Conservation (phyloP, 2,888 invertebrate genomes). For the Aromia moschata region DNA sequence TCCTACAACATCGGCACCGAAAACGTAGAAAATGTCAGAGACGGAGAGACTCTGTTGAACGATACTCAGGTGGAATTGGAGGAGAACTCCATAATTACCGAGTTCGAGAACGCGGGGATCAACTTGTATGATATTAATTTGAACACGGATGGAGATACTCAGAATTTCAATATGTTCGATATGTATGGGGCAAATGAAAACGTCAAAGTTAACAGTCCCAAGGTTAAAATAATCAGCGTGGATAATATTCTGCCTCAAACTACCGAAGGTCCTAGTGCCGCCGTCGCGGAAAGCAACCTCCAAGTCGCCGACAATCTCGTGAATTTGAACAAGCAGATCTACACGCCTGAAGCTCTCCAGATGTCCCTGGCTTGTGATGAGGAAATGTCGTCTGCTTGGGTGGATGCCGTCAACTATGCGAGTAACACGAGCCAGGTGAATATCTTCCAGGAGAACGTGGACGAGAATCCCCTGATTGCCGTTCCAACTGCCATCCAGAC, state of each 20-base stretch:
- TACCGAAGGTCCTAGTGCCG: background rate
- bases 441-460: constrained; percentile 67
- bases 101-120: constrained; percentile 60
- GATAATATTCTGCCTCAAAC: constrained; percentile 40
- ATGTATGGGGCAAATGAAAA: constrained; percentile 27
- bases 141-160: constrained; percentile 23
- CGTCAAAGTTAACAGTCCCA: constrained; percentile 44
- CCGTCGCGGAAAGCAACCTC: background rate
- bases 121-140: constrained; percentile 55
- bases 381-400: constrained; percentile 79
- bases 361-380: constrained; percentile 79
- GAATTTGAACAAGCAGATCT: constrained; percentile 53
- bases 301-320: constrained; percentile 31
- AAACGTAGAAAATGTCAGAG: constrained; percentile 59
- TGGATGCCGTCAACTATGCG: constrained; percentile 76
- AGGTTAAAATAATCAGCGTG: constrained; percentile 51
- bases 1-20: constrained; percentile 61
- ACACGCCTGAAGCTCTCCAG: constrained; percentile 72
- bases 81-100: constrained; percentile 60
- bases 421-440: constrained; percentile 67
- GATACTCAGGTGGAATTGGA: constrained; percentile 58
- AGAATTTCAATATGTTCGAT: constrained; percentile 22
- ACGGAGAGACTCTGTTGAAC: constrained; percentile 57
- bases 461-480: constrained; percentile 67
- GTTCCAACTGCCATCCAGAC: constrained; percentile 75